phyloP scores from a whole-genome alignment of 2,888 invertebrate species.

The Electrophaes corylata region DNA sequence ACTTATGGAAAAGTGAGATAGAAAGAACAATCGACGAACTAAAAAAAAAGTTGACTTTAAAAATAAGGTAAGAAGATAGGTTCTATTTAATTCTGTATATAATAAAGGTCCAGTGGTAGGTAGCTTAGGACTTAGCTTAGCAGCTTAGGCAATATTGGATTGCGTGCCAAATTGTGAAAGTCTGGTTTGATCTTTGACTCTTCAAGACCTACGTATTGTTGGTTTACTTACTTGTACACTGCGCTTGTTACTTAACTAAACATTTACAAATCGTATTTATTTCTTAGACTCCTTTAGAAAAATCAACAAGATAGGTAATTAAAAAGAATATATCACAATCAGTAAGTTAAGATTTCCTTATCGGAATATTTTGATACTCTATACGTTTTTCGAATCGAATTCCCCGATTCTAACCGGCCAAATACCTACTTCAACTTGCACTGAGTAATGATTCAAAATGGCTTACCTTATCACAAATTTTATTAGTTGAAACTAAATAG shows the following conservation, averaged over 20 bases:
- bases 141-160: background rate
- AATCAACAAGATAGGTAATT: background rate
- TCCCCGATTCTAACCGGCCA: background rate
- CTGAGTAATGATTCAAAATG: no score
- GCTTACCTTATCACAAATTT: no score
- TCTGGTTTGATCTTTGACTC: conserved; percentile 1
- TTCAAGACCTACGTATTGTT: background rate
- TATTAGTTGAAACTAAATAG: no score
- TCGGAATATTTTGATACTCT: background rate
- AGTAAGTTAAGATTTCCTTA: background rate
- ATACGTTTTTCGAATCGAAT: background rate
- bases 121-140: background rate
- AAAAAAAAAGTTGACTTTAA: no score
- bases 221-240: background rate
- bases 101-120: no score
- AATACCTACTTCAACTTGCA: no score
- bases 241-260: background rate
- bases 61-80: no score
- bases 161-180: background rate
- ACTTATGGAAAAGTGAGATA: no score
- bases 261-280: background rate
- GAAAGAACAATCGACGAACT: no score
- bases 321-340: background rate
- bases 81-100: no score
- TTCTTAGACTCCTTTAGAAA: background rate